Conservation (phyloP, 2,113 vertebrate genomes). For the Thryonomys swinderianus region DNA sequence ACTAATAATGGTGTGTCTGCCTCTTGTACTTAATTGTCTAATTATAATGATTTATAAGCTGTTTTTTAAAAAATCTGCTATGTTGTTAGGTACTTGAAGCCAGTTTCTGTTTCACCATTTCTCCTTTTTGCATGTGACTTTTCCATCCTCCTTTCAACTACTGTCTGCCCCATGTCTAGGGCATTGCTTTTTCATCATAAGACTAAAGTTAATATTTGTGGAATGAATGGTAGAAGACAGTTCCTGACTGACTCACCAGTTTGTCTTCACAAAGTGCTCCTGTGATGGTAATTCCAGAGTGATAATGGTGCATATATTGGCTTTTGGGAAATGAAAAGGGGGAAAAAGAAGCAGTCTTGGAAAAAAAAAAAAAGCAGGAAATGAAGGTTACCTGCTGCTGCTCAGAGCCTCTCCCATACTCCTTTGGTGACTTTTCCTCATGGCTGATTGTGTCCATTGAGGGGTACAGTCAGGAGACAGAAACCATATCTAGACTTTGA, state of each 20-base stretch:
- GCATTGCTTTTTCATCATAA: fast-evolving
- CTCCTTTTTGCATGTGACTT: neutral
- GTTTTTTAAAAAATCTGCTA: neutral
- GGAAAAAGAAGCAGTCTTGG: neutral
- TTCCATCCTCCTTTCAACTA: neutral
- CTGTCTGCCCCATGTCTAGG: neutral
- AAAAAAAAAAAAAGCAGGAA: neutral
- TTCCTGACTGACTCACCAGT: neutral
- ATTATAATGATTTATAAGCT: neutral
- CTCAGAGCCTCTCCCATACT: neutral
- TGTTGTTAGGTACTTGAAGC: neutral
- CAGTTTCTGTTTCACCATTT: neutral
- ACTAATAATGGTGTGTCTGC: neutral
- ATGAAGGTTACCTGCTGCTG: fast-evolving
- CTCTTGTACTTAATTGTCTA: neutral
- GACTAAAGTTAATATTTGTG: neutral
- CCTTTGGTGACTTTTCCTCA: neutral
- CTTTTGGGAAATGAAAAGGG: neutral
- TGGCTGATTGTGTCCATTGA: neutral
- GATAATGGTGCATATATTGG: fast-evolving
- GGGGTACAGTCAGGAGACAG: neutral
- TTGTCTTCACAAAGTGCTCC: neutral
- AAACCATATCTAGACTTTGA: neutral
- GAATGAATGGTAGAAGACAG: neutral
- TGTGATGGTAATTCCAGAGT: neutral